Evolutionary conservation across 2,888 invertebrate genomes (phyloP).

Genomic region (Drosophila maculinotata): DNA sequence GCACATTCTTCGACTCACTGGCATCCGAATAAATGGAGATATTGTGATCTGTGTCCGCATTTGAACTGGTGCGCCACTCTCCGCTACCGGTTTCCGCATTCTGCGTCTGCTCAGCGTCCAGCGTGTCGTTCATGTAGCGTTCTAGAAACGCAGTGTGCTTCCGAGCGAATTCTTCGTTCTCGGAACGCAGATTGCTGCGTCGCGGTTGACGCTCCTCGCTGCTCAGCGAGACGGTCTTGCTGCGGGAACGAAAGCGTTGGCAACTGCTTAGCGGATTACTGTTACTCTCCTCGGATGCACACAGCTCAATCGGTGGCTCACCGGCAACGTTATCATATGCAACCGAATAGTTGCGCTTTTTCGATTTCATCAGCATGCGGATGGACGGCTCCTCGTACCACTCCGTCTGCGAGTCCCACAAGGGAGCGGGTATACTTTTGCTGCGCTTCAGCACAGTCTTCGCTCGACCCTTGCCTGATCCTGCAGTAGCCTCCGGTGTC

Average conservation of each 20-base stretch:
- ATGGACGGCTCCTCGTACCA: slow-evolving; percentile 27
- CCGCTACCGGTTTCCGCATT: slow-evolving; percentile 9
- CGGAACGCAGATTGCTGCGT: slow-evolving; percentile 87
- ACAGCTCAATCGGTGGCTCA: slow-evolving; percentile 30
- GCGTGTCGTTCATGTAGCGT: slow-evolving; percentile 83
- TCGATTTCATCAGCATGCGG: slow-evolving; percentile 9
- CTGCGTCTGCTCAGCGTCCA: slow-evolving; percentile 25
- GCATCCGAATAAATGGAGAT: slow-evolving; percentile 53
- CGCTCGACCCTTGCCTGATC: neutral
- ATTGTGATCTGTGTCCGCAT: slow-evolving; percentile 40
- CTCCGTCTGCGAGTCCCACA: slow-evolving; percentile 39
- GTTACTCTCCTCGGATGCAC: slow-evolving; percentile 55
- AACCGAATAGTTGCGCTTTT: slow-evolving; percentile 43
- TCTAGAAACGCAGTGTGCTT: slow-evolving; percentile 88
- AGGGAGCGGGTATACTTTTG: slow-evolving; percentile 60
- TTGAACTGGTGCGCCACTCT: slow-evolving; percentile 48
- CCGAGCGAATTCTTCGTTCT: slow-evolving; percentile 88
- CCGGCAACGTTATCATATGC: slow-evolving; percentile 38
- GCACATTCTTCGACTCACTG: slow-evolving; percentile 43
- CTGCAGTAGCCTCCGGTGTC: slow-evolving; percentile 5
- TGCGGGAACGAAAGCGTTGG: slow-evolving; percentile 69
- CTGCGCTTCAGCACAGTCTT: slow-evolving; percentile 49
- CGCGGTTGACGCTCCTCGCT: slow-evolving; percentile 60
- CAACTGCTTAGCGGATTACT: slow-evolving; percentile 18
- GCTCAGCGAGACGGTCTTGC: slow-evolving; percentile 75